Base-by-base conservation (phyloP, 2,888 invertebrate species). In the Polylopha cassiicola region DNA sequence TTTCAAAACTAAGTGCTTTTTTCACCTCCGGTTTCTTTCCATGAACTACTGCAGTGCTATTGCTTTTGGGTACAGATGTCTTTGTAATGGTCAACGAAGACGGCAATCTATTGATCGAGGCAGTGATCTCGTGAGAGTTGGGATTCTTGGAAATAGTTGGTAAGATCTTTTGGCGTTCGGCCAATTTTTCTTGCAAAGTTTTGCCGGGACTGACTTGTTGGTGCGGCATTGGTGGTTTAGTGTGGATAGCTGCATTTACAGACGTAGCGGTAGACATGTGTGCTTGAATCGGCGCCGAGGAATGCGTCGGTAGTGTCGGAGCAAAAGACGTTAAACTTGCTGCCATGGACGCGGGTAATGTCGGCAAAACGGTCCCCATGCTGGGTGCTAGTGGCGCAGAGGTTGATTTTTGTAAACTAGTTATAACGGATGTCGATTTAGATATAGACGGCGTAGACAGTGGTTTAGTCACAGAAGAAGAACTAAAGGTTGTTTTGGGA, bases 131-230 rank as follows among this genome's bases (percentile, higher is more conserved):
- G 13, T 69, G 50, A 0, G 55, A 10, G 4, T 38, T 44, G 1
- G 43, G 10, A 3, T 17, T 27, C 46, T 64, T 71, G 1, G 69
- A 32, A 1, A 68, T 55, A 6, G 64, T 55, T 0, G 82, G 80
- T 13, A 72, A 47, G 49, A 70, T 71, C 56, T 91, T 90, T 47
- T 90, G 88, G 42, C 88, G 80, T 47, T 91, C 91, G 0, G 90
- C 91, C 37, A 91, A 65, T 64, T 90, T 91, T 60, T 91, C 90
- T 56, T 91, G 91, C 39, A 91, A 62, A 0, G 91, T 91, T 72
- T 91, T 91, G 0, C 88, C 88, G 0, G 89, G 87, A 51, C 87
- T 88, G 1, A 75, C 71, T 58, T 84, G 86, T 48, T 77, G 75
- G 43, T 79, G 82, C 0, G 79, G 75, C 59, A 67, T 47, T 1